Base-by-base conservation (phyloP, 1,140 invertebrate genomes). In the Holotrichia oblita region DNA sequence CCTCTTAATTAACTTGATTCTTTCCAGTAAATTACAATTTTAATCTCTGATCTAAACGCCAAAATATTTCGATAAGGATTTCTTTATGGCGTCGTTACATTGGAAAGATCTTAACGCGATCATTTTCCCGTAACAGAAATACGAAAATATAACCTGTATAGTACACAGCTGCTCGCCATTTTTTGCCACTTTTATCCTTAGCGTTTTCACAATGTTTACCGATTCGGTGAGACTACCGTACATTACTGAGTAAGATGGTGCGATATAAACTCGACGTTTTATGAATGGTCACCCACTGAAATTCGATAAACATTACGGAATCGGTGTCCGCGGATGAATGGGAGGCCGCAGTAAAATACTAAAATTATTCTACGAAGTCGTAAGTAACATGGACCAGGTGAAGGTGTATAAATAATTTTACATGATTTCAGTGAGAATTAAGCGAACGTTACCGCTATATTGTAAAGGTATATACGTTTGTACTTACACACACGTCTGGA, bases 251-350 rank as follows among this genome's bases (percentile, higher is more conserved):
- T 17, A 69, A 69, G 17, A 69, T 34, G 61, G 27, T 20, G 27
- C 61, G 61, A 69, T 22, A 69, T 69, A 69, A 69, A 69, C 61
- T 69, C 61, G 61, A 69, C 61, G 22, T 69, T 69, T 69, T 69
- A 69, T 69, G 61, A 69, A 69, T 69, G 61, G 61, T 69, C 61
- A 69, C 61, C 61, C 61, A 69, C 61, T 69, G 61, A 69, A 69
- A 69, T 69, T 69, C 61, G 61, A 69, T 69, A 69, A 69, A 69
- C 61, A 69, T 69, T 69, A 69, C 61, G 61, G 61, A 69, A 69
- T 69, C 22, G 61, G 61, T 69, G 61, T 69, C 61, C 17, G 61
- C 27, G 17, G 27, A 69, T 69, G 61, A 69, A 69, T 69, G 61
- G 61, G 61, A 69, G 61, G 61, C 8, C 61, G 61, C 61, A 69